Evolutionary conservation across 2,888 invertebrate genomes (phyloP), one percentile per base, ranked within the genome.

Genomic region (Drosophila cracens): DNA sequence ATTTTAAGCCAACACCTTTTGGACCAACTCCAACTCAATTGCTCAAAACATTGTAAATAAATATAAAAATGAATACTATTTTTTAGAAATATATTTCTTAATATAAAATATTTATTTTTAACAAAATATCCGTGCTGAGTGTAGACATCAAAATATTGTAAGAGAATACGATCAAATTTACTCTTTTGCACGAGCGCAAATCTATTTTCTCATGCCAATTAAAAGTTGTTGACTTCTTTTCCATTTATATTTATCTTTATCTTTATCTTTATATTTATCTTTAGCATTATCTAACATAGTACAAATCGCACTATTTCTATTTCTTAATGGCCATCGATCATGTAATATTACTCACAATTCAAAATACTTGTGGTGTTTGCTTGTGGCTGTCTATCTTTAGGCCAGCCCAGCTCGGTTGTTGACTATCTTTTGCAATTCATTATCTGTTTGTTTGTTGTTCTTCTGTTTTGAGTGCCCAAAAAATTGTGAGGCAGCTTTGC

Each of bases 361-460:
- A n/a, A 46, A 46, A 25, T 46, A 25, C 16, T 25, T 46, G 16
- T 8, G 25, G 4, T 25, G 46, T 46, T 46, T 46, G 46, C 46
- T 70, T 46, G 66, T 43, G 66, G 25, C 46, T 46, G 2, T 46
- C 49, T 64, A 56, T 73, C 63, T 76, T 43, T 40, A n/a, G 76
- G 43, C 54, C 40, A 33, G 13, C 25, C 11, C 33, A 46, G 52
- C 34, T 40, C 38, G 6, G 56, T 60, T 34, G 25, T 34, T 58
- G 43, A 27, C 18, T 64, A 64, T 64, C 63, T 73, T 64, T 76
- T 58, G 76, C 76, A 58, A 76, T 73, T 76, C 76, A 67, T 76
- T 76, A 72, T 72, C 73, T 48, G 6, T 25, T 25, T 57, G 62
- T 40, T 69, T 64, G 40, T 18, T 51, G 58, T 48, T 63, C 11